Conservation (phyloP, 2,888 invertebrate species). For the Drosophila borealis region DNA sequence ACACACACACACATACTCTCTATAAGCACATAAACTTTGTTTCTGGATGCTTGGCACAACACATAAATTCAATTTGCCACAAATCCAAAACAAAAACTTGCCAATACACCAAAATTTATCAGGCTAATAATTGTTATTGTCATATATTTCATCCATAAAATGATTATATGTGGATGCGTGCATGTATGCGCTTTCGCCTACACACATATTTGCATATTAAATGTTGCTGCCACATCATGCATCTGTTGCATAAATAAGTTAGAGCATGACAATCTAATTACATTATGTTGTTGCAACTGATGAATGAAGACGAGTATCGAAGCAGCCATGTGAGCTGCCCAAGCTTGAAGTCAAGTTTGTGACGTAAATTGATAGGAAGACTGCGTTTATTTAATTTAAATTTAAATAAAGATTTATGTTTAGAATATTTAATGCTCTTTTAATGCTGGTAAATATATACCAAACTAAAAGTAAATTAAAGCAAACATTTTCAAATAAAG, state of each 20-base stretch:
- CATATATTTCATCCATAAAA: conserved; percentile 18
- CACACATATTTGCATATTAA: conserved; percentile 6
- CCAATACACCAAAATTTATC: conserved; percentile 34
- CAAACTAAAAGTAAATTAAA: no score
- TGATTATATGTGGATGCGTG: background rate
- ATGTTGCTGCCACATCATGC: conserved; percentile 9
- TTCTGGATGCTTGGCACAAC: conserved; percentile 42
- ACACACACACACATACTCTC: conserved; percentile 1
- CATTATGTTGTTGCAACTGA: background rate
- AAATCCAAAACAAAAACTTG: conserved; percentile 23
- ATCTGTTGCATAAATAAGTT: conserved; percentile 16
- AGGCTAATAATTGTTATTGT: conserved; percentile 51
- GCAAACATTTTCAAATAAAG: no score
- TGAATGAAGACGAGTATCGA: background rate
- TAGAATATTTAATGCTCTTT: no score
- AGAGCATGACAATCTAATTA: conserved; percentile 31
- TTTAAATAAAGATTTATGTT: no score
- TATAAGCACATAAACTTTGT: conserved; percentile 7
- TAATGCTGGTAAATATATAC: no score
- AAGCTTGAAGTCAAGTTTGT: conserved; percentile 1
- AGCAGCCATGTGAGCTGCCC: background rate
- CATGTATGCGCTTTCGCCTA: background rate
- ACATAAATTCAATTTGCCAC: conserved; percentile 64
- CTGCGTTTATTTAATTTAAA: no score
- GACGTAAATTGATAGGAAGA: no score